Evolutionary conservation across 2,113 vertebrate genomes (phyloP).

Genomic region (Cygnus buccinator): DNA sequence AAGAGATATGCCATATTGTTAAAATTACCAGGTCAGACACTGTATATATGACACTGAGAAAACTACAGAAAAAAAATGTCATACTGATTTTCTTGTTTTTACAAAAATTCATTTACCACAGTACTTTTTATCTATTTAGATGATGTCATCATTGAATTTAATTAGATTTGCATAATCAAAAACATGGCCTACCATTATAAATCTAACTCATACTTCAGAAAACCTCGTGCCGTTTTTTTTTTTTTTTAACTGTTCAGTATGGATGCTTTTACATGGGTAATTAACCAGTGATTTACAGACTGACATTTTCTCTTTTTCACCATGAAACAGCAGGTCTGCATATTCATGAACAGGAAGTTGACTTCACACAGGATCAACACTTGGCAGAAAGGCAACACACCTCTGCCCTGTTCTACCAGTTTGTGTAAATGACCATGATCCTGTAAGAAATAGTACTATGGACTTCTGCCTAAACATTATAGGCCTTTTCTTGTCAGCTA

Average conservation of each 20-base stretch:
- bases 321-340: not conserved
- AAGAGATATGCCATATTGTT: not conserved
- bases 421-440: fast-evolving
- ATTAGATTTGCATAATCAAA: conserved; percentile 21
- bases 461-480: fast-evolving
- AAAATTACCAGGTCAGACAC: not conserved
- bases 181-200: conserved; percentile 34
- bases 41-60: not conserved
- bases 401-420: not conserved
- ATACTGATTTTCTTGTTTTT: not conserved
- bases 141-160: conserved; percentile 25
- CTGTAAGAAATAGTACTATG: fast-evolving
- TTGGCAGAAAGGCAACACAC: not conserved
- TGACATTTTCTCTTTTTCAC: not conserved
- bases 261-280: conserved; percentile 60
- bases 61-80: not conserved
- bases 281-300: conserved; percentile 43
- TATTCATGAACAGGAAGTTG: not conserved
- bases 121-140: not conserved
- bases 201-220: conserved; percentile 20
- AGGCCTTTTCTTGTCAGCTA: not conserved
- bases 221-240: conserved; percentile 26
- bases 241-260: conserved; percentile 23
- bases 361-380: not conserved
- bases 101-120: not conserved